These are phyloP conservation scores for Phoebastria nigripes DNA, from an alignment of 2,797 vertebrate genomes.

Conservation along the genomic window DNA sequence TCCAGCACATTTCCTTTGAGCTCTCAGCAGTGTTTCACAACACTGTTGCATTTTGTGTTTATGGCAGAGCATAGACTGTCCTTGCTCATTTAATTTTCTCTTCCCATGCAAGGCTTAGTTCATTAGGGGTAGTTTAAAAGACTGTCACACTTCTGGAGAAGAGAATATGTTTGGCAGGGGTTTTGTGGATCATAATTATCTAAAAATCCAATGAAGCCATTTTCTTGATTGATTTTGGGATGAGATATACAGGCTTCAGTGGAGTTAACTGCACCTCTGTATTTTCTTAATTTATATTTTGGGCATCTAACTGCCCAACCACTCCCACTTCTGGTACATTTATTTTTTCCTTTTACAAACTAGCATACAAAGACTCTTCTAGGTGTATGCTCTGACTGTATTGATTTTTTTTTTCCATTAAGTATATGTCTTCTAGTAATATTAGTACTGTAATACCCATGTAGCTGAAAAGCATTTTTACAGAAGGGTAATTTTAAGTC, in stretches of 20 bases:
- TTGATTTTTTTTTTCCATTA: background rate
- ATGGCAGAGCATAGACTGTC: background rate
- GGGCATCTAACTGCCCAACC: background rate
- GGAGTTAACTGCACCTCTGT: background rate
- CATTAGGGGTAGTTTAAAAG: background rate
- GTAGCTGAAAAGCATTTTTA: background rate
- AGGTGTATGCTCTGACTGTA: background rate
- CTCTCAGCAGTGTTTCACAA: background rate
- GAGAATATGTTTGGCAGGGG: background rate
- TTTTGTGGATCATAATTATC: background rate
- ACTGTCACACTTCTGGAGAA: background rate
- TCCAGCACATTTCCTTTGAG: background rate
- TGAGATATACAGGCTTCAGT: background rate
- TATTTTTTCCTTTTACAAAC: background rate
- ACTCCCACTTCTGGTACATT: background rate
- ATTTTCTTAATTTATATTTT: slow-evolving; percentile 1
- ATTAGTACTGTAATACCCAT: background rate
- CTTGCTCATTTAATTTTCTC: slow-evolving; percentile 3
- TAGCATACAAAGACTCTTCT: background rate
- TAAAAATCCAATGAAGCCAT: slow-evolving; percentile 11
- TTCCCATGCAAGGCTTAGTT: background rate
- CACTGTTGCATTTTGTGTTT: background rate
- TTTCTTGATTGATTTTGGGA: slow-evolving; percentile 18
- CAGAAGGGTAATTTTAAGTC: background rate
- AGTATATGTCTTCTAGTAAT: background rate